These are phyloP conservation scores for Andrena chrysosceles DNA, from an alignment of 2,888 invertebrate genomes.

Conservation along the genomic window DNA sequence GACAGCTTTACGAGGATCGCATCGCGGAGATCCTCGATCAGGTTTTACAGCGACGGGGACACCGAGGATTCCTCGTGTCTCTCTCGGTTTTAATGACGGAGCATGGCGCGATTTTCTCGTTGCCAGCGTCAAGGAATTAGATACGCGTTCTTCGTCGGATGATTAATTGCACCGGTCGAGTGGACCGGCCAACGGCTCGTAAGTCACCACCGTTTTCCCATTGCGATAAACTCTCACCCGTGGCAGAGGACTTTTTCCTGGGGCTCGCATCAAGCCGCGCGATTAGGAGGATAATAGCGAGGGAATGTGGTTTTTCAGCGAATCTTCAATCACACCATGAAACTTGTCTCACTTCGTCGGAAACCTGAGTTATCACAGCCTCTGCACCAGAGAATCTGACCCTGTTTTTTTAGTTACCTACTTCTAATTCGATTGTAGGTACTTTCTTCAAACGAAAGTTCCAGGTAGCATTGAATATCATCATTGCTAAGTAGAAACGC, in stretches of 20 bases:
- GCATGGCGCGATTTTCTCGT: conserved; percentile 9
- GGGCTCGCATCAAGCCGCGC: conserved; percentile 5
- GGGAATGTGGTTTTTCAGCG: conserved; percentile 3
- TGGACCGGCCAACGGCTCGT: conserved; percentile 12
- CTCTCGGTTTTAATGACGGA: conserved; percentile 18
- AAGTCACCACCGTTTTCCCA: conserved; percentile 42
- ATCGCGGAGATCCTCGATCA: conserved; percentile 25
- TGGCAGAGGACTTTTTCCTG: neutral
- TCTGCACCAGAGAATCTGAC: too few relatives aligned
- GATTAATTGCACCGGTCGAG: conserved; percentile 56
- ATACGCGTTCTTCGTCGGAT: conserved; percentile 32
- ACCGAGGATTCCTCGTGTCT: neutral
- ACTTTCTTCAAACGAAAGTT: too few relatives aligned
- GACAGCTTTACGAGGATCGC: conserved; percentile 27
- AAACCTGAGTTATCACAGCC: neutral
- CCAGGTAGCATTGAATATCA: too few relatives aligned
- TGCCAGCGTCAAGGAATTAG: conserved; percentile 49
- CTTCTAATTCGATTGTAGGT: too few relatives aligned
- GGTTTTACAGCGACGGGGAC: neutral
- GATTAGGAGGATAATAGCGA: conserved; percentile 25
- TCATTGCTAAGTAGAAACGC: too few relatives aligned
- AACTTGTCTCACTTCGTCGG: neutral
- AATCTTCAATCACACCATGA: neutral
- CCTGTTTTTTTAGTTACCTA: too few relatives aligned
- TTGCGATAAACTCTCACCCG: conserved; percentile 35